Conservation (phyloP, 1,140 invertebrate genomes). For the Diorhabda elongata region DNA sequence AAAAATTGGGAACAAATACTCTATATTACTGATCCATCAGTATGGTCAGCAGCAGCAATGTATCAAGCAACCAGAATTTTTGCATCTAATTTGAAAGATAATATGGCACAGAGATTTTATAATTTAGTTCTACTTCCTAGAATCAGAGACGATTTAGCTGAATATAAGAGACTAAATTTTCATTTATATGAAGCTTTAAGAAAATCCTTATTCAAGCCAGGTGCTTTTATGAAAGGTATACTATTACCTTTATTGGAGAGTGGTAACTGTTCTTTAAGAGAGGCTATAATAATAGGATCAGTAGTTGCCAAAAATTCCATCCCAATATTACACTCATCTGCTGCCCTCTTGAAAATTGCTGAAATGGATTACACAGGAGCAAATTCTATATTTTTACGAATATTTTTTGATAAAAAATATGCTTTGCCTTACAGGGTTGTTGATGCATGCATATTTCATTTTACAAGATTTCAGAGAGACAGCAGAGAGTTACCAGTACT, state of each 20-base stretch:
- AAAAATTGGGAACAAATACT: conserved; percentile 96
- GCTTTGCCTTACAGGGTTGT: conserved; percentile 93
- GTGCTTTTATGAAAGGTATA: conserved; percentile 96
- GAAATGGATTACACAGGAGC: conserved; percentile 98
- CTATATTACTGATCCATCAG: conserved; percentile 77
- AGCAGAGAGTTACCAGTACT: conserved; percentile 82
- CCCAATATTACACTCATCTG: conserved; percentile 93
- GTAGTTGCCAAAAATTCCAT: conserved; percentile 89
- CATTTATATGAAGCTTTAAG: conserved; percentile 92
- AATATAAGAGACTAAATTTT: conserved; percentile 95
- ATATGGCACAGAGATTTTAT: conserved; percentile 96
- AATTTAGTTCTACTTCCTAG: conserved; percentile 90
- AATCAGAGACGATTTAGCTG: conserved; percentile 89
- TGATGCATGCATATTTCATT: conserved; percentile 95
- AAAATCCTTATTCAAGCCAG: conserved; percentile 94
- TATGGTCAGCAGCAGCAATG: conserved; percentile 92
- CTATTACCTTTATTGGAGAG: conserved; percentile 52
- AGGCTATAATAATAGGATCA: conserved; percentile 93
- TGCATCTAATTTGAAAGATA: conserved; percentile 91
- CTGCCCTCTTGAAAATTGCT: conserved; percentile 91
- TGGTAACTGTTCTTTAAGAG: conserved; percentile 89
- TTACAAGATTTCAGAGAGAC: conserved; percentile 86
- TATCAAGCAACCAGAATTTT: conserved; percentile 94
- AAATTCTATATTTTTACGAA: conserved; percentile 91
- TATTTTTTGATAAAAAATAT: conserved; percentile 97